These are phyloP conservation scores for Tetramorium bicarinatum DNA, from an alignment of 2,888 invertebrate genomes.

Conservation along the genomic window DNA sequence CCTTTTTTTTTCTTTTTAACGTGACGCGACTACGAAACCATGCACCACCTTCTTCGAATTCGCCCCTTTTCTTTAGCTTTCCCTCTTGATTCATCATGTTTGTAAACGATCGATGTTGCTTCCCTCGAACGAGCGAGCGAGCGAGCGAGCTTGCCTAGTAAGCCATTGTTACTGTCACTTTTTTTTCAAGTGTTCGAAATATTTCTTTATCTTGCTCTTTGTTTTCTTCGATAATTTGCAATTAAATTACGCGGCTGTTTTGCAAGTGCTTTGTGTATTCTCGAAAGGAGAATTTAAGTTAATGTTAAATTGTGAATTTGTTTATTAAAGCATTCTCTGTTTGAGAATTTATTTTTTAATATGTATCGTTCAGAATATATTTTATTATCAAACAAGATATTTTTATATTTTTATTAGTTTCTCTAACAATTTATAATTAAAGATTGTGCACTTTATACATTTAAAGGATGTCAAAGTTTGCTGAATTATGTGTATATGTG, in stretches of 20 bases:
- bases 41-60: not conserved
- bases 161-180: not conserved
- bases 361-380: not conserved
- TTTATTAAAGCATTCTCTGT: not conserved
- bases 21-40: constrained; percentile 50
- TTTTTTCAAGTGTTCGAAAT: not conserved
- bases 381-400: not conserved
- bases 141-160: not conserved
- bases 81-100: not conserved
- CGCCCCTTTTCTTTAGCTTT: constrained; percentile 32
- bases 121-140: not conserved
- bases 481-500: not conserved
- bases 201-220: constrained; percentile 3
- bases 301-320: not conserved
- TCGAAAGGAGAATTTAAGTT: not conserved
- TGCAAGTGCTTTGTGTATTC: not conserved
- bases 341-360: not conserved
- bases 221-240: not conserved
- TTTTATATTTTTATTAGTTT: not conserved
- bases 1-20: constrained; percentile 68
- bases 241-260: constrained; percentile 1
- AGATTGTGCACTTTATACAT: not conserved
- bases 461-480: not conserved
- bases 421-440: not conserved
- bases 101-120: not conserved